phyloP scores from a whole-genome alignment of 1,140 invertebrate species.

The Ostrea denselamellosa region DNA sequence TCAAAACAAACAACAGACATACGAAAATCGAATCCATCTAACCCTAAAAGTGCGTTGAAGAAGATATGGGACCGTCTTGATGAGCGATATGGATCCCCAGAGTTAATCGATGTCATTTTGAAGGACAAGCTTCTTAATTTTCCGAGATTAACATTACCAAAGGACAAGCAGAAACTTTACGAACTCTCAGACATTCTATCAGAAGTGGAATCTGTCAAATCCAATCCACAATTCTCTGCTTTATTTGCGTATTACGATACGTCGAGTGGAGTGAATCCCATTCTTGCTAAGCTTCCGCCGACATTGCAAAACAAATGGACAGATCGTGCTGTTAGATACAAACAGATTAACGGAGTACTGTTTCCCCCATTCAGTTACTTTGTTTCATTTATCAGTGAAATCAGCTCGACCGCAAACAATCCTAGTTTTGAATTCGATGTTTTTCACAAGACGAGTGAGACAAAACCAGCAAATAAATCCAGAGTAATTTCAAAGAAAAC shows the following conservation, averaged over 20 bases:
- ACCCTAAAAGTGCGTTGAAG: no score
- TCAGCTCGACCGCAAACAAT: constrained; percentile 23
- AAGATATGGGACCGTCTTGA: no score
- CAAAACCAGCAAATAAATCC: background rate
- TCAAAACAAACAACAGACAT: no score
- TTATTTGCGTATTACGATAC: constrained; percentile 42
- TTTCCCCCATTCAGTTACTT: constrained; percentile 48
- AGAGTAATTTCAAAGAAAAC: no score
- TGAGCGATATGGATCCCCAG: no score
- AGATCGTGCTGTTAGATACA: constrained; percentile 21
- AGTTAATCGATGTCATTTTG: no score
- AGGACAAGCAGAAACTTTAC: constrained; percentile 30
- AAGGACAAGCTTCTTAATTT: no score
- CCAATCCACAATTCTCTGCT: background rate
- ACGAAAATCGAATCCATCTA: no score
- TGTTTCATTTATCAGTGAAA: constrained; percentile 30
- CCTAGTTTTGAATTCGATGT: constrained; percentile 45
- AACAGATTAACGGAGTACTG: no score
- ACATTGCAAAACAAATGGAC: constrained; percentile 54
- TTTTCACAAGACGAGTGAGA: background rate
- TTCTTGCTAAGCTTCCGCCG: constrained; percentile 51
- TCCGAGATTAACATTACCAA: no score
- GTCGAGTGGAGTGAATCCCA: constrained; percentile 40
- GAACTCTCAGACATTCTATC: constrained; percentile 47
- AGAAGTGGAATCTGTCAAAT: constrained; percentile 50